A percentile compares a stretch with the other conserved stretches of the same genome.
Evolutionary conservation across 2,113 vertebrate species (phyloP).

Genomic region (Lipophrys pholis): DNA sequence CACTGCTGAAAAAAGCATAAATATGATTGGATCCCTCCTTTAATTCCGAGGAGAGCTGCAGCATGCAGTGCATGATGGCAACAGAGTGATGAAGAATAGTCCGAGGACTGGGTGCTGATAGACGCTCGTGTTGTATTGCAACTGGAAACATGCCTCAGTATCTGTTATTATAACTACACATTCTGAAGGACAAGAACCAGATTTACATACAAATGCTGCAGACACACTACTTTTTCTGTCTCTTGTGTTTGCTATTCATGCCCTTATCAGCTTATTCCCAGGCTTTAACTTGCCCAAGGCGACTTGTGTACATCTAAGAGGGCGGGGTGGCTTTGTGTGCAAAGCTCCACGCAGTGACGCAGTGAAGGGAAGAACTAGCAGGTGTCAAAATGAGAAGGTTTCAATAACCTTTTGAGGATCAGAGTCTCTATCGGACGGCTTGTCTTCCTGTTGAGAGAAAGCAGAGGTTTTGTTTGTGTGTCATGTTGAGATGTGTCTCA

Average conservation of each 20-base stretch:
- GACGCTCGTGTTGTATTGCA: constrained; percentile 6
- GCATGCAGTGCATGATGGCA: constrained; percentile 18
- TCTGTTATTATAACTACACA: neutral
- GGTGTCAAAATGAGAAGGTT: constrained; percentile 24
- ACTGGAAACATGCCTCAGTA: constrained; percentile 33
- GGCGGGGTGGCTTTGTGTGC: constrained; percentile 24
- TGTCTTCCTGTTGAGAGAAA: constrained; percentile 77
- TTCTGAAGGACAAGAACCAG: neutral
- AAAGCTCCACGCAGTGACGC: constrained; percentile 31
- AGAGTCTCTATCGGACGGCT: constrained; percentile 66
- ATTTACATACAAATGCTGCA: neutral
- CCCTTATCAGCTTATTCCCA: constrained; percentile 26
- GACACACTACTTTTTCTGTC: neutral
- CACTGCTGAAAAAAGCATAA: neutral
- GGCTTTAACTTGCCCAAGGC: constrained; percentile 1
- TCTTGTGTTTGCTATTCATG: constrained; percentile 6
- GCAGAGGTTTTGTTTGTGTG: constrained; percentile 24
- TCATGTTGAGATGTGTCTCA: constrained; percentile 30
- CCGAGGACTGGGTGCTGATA: constrained; percentile 4
- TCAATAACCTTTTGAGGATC: constrained; percentile 80
- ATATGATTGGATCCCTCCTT: neutral
- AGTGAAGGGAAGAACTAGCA: constrained; percentile 19
- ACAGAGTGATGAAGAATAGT: neutral
- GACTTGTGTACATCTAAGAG: neutral
- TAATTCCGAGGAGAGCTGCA: too few relatives aligned